Percentiles rank a stretch among this genome's conserved stretches.
phyloP scores from a whole-genome alignment of 2,113 vertebrate species.

The Xiphophorus hellerii region DNA sequence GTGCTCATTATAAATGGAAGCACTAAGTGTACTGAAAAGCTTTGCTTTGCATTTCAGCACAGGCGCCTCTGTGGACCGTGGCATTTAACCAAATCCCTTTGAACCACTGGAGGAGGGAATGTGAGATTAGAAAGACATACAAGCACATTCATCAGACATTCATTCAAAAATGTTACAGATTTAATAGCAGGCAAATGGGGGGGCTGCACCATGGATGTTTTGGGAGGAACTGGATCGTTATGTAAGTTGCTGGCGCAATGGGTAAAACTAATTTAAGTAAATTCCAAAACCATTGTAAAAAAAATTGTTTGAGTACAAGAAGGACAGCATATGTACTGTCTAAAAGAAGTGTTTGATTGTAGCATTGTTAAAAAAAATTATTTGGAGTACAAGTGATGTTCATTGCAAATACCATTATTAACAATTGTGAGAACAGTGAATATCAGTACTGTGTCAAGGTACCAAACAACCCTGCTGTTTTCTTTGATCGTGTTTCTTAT shows the following conservation, averaged over 20 bases:
- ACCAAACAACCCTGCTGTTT: too few relatives aligned
- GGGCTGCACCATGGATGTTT: not conserved
- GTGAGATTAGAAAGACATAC: conserved; percentile 30
- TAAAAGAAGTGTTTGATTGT: too few relatives aligned
- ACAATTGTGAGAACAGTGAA: not conserved
- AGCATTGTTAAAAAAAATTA: too few relatives aligned
- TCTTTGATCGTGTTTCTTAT: not conserved
- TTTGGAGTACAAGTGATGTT: not conserved
- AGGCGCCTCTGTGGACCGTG: conserved; percentile 34
- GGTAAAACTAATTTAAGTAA: not conserved
- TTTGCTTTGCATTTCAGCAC: conserved; percentile 19
- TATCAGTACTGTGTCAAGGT: too few relatives aligned
- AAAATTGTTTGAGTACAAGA: not conserved
- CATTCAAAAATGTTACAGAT: conserved; percentile 13
- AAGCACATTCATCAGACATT: conserved; percentile 30
- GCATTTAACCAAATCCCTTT: conserved; percentile 53
- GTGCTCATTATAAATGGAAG: conserved; percentile 22
- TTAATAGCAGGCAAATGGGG: conserved; percentile 6
- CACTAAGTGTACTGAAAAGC: conserved; percentile 36
- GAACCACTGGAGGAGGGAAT: conserved; percentile 29
- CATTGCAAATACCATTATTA: not conserved
- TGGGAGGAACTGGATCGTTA: not conserved
- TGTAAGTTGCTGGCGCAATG: not conserved
- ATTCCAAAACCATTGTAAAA: not conserved
- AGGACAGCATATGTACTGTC: too few relatives aligned